Evolutionary conservation across 2,797 vertebrate species (phyloP), one percentile per base, ranked within the genome.

Genomic region (Botia almorhae): DNA sequence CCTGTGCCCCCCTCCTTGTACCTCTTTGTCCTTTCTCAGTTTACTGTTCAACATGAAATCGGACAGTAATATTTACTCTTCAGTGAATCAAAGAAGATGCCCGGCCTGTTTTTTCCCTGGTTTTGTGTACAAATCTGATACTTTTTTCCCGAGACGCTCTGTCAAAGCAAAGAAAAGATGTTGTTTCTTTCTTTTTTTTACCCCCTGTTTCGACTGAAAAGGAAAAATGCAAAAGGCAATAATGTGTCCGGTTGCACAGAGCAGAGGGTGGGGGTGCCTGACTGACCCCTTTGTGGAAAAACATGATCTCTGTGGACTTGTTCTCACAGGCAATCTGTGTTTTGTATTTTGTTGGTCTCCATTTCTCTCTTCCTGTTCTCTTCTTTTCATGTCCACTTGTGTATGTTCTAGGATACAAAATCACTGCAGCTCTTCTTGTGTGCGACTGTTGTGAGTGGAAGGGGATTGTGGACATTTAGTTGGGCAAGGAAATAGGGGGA

Each of bases 21-120:
- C 17, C 51, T 19, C 46, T 71, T 74, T 68, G 63, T 84, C 19
- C 21, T 75, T 72, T 87, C 85, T 89, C 81, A 68, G 71, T 78
- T 89, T 88, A 86, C 86, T 81, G 70, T 53, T 85, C 67, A 78
- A 76, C 17, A 43, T 81, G 74, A 61, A 87, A 84, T 82, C 69
- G 82, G 76, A 82, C 80, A 72, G 80, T 73, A 80, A 84, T 86
- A 85, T 87, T 87, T 87, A 79, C 81, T 82, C 64, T 69, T 71
- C 56, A 68, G 4, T 69, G 72, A 85, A 83, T 87, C 81, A 84
- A 86, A 83, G 64, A 67, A 69, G 79, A 33, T 46, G 48, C 76
- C 50, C 21, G 48, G 56, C 56, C 65, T 67, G 69, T 68, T 70
- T n/a, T 82, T 70, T 69, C 7, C n/a, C 61, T 19, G n/a, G 2